These are phyloP conservation scores for Elymnias hypermnestra DNA, from an alignment of 1,140 invertebrate species.

Conservation along the genomic window DNA sequence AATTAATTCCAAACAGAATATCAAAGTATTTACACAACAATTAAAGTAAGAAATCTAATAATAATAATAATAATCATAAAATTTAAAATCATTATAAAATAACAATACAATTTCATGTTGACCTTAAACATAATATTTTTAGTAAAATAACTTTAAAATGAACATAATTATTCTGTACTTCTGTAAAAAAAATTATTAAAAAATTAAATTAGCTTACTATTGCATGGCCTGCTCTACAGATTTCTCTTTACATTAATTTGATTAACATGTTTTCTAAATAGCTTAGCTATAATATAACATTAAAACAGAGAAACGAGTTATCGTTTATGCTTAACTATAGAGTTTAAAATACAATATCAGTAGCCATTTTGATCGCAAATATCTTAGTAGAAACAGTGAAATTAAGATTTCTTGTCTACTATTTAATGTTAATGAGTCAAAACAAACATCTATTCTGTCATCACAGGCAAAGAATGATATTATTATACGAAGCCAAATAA, in stretches of 20 bases:
- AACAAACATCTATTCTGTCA: conserved; percentile 7
- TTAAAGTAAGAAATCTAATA: conserved; percentile 34
- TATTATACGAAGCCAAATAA: conserved; percentile 10
- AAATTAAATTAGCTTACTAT: conserved; percentile 37
- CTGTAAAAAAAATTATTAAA: not conserved
- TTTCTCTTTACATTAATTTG: conserved; percentile 2
- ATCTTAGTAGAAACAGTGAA: not conserved
- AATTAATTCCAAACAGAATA: conserved; percentile 44
- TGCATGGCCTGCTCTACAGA: conserved; percentile 31
- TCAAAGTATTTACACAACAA: conserved; percentile 67
- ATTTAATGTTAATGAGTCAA: conserved; percentile 6
- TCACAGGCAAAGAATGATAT: conserved; percentile 8
- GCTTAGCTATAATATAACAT: conserved; percentile 15
- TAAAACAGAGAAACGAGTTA: conserved; percentile 18
- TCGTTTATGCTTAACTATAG: not conserved
- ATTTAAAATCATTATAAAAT: conserved; percentile 46
- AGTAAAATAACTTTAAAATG: conserved; percentile 34
- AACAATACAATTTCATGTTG: conserved; percentile 46
- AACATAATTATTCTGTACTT: not conserved
- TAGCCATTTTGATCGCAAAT: not conserved
- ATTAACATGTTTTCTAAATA: conserved; percentile 11
- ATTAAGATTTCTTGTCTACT: no score
- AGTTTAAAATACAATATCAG: conserved; percentile 1
- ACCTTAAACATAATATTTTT: conserved; percentile 34
- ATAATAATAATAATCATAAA: conserved; percentile 35